Evolutionary conservation across 2,113 vertebrate species (phyloP).

Genomic region (Rutilus rutilus): DNA sequence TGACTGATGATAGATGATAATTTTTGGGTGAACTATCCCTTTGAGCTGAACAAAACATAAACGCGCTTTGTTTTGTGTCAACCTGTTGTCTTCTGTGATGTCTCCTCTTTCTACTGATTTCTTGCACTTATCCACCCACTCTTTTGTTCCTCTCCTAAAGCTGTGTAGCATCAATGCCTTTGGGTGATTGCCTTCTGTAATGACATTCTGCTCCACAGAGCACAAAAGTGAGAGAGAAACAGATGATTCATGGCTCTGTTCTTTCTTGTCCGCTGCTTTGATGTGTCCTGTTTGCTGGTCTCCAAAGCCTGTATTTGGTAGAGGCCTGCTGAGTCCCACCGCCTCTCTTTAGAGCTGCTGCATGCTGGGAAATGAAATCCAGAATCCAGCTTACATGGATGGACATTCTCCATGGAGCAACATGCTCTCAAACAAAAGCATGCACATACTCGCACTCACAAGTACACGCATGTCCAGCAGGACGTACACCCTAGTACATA

Average conservation of each 20-base stretch:
- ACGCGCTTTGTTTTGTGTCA: not conserved
- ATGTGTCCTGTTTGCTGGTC: slow-evolving; percentile 64
- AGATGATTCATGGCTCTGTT: slow-evolving; percentile 63
- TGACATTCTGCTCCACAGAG: slow-evolving; percentile 65
- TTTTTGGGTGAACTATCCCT: not conserved
- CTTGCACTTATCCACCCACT: not conserved
- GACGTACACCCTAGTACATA: not conserved
- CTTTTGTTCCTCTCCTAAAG: not conserved
- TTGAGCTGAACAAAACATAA: not conserved
- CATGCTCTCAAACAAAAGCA: not conserved
- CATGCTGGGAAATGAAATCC: slow-evolving; percentile 40
- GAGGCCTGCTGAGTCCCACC: slow-evolving; percentile 60
- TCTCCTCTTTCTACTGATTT: not conserved
- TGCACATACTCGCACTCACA: not conserved
- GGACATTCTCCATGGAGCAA: slow-evolving; percentile 23
- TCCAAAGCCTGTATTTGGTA: slow-evolving; percentile 43
- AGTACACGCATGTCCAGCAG: not conserved
- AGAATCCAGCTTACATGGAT: slow-evolving; percentile 54
- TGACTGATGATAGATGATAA: too few species aligned
- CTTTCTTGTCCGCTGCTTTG: slow-evolving; percentile 66
- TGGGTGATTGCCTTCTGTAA: slow-evolving; percentile 58
- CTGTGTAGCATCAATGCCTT: slow-evolving; percentile 59
- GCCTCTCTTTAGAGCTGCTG: slow-evolving; percentile 54
- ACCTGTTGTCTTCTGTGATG: slow-evolving; percentile 2
- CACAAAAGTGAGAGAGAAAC: slow-evolving; percentile 44